A percentile compares a stretch with the other conserved stretches of the same genome.
phyloP scores from a whole-genome alignment of 2,797 vertebrate species.

The Adelosebastes latens region DNA sequence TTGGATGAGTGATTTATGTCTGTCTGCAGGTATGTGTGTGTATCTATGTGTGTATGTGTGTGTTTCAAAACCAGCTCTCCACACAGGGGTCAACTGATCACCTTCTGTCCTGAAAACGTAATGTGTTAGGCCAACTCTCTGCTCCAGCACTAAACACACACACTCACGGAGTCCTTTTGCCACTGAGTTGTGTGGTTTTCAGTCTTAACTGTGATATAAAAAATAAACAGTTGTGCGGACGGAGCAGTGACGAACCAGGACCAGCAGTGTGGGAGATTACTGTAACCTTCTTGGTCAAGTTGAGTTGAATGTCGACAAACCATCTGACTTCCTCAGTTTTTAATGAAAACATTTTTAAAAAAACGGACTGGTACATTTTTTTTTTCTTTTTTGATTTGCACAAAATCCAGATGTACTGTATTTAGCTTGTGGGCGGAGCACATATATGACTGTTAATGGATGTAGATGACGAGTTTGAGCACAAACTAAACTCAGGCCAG shows the following conservation, averaged over 20 bases:
- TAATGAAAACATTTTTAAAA: neutral
- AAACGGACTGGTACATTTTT: slow-evolving; percentile 12
- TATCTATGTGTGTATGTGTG: slow-evolving; percentile 20
- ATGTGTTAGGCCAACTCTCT: slow-evolving; percentile 25
- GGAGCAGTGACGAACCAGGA: slow-evolving; percentile 9
- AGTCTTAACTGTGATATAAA: slow-evolving; percentile 18
- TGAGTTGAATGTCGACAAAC: slow-evolving; percentile 47
- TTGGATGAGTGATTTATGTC: slow-evolving; percentile 29
- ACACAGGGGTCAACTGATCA: slow-evolving; percentile 33
- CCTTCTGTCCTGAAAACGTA: slow-evolving; percentile 8
- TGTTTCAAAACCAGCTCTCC: slow-evolving; percentile 64
- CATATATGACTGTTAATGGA: slow-evolving; percentile 64
- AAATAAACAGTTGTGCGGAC: neutral
- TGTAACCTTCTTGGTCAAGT: neutral
- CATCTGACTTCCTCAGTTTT: slow-evolving; percentile 44
- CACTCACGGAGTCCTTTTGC: slow-evolving; percentile 2
- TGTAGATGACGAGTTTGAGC: slow-evolving; percentile 51
- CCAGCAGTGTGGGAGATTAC: neutral
- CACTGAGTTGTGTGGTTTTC: slow-evolving; percentile 10
- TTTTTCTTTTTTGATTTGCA: slow-evolving; percentile 68
- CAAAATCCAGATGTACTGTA: slow-evolving; percentile 79
- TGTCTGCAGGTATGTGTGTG: slow-evolving; percentile 22
- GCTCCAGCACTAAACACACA: slow-evolving; percentile 45
- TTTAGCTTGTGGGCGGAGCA: slow-evolving; percentile 58
- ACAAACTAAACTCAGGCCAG: slow-evolving; percentile 58